Percentiles rank a stretch among this genome's conserved stretches.
These are phyloP conservation scores for Bombus impatiens DNA, from an alignment of 1,140 invertebrate species.

Conservation along the genomic window DNA sequence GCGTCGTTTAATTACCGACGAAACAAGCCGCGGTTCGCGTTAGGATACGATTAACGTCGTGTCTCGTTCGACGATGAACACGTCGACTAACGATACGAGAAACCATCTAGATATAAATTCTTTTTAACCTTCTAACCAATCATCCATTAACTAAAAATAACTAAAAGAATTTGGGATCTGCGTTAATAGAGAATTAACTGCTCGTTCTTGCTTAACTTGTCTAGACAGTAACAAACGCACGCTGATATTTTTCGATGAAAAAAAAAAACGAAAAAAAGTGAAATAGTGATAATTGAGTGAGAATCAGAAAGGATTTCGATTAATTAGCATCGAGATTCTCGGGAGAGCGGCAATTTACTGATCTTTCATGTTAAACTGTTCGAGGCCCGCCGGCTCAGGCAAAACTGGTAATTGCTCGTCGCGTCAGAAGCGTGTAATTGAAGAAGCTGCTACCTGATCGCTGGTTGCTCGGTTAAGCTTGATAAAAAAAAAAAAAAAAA, in stretches of 20 bases:
- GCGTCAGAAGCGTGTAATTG: slow-evolving; percentile 27
- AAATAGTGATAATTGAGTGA: slow-evolving; percentile 9
- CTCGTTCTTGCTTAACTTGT: too few species aligned
- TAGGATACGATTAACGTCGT: slow-evolving; percentile 36
- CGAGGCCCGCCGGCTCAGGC: not conserved
- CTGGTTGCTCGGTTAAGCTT: not conserved
- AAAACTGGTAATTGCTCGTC: slow-evolving; percentile 36
- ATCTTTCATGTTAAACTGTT: slow-evolving; percentile 35
- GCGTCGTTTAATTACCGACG: slow-evolving; percentile 36
- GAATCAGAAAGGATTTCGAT: slow-evolving; percentile 7
- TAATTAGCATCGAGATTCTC: slow-evolving; percentile 25
- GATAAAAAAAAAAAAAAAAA: not conserved
- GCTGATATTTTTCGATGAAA: not conserved
- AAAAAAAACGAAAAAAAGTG: not conserved
- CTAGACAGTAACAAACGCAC: too few species aligned
- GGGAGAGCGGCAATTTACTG: slow-evolving; percentile 12
- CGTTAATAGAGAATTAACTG: too few species aligned
- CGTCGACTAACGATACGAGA: not conserved
- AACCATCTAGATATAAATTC: not conserved
- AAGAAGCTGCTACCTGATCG: slow-evolving; percentile 35
- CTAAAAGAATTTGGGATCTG: too few species aligned
- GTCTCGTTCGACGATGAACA: not conserved
- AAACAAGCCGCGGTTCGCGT: slow-evolving; percentile 1
- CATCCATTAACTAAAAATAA: not conserved
- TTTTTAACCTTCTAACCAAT: not conserved